These are phyloP conservation scores for Solenopsis invicta DNA, from an alignment of 1,140 invertebrate species.

Conservation along the genomic window DNA sequence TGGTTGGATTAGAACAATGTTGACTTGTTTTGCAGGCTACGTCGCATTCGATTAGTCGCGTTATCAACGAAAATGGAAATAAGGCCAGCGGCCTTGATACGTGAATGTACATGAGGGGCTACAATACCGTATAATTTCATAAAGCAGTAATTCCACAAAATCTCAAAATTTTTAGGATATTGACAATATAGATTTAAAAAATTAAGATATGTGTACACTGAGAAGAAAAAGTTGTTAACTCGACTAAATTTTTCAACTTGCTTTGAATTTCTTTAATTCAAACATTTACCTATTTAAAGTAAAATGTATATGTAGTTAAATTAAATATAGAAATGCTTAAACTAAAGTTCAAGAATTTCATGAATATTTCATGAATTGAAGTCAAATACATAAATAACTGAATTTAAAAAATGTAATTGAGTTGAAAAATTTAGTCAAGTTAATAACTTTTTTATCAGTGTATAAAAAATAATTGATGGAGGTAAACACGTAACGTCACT, in stretches of 20 bases:
- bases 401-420: neutral
- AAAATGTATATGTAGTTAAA: neutral
- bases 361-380: no score
- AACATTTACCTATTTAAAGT: neutral
- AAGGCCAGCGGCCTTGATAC: slow-evolving; percentile 53
- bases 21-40: slow-evolving; percentile 49
- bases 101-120: slow-evolving; percentile 5
- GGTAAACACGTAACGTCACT: neutral
- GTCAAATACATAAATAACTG: no score
- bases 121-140: neutral
- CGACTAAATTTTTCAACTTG: no score
- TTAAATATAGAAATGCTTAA: neutral
- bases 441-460: neutral
- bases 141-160: neutral
- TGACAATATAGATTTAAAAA: neutral
- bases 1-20: slow-evolving; percentile 43
- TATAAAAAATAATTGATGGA: neutral
- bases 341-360: no score
- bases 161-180: neutral
- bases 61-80: slow-evolving; percentile 63
- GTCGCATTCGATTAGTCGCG: slow-evolving; percentile 42
- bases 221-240: no score
- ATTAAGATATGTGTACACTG: no score
- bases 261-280: no score
- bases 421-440: no score